phyloP scores from a whole-genome alignment of 2,888 invertebrate genomes.

The Sphecodes monilicornis region DNA sequence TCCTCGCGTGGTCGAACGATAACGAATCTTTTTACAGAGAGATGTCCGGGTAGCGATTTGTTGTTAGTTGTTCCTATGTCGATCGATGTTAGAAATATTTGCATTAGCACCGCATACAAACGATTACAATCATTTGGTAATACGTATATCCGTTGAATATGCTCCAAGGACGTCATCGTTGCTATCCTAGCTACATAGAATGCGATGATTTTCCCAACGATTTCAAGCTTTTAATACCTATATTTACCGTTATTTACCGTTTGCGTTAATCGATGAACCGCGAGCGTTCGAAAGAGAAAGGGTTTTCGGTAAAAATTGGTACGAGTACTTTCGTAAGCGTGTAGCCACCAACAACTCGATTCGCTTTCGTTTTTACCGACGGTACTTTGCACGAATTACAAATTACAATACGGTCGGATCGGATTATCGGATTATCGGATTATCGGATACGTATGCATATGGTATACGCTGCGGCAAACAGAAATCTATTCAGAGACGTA shows the following conservation, averaged over 20 bases:
- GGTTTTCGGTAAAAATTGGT: not conserved
- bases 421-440: not conserved
- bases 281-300: slow-evolving; percentile 1
- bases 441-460: slow-evolving; percentile 1
- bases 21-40: slow-evolving; percentile 49
- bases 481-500: slow-evolving; percentile 48
- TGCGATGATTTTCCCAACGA: slow-evolving; percentile 27
- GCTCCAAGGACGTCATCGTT: slow-evolving; percentile 24
- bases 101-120: slow-evolving; percentile 33
- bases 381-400: not conserved
- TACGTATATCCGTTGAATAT: slow-evolving; percentile 31
- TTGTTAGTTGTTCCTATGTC: slow-evolving; percentile 39
- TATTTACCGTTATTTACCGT: not conserved
- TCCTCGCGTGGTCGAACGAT: slow-evolving; percentile 38
- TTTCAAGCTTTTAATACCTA: not conserved
- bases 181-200: slow-evolving; percentile 23
- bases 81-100: slow-evolving; percentile 33
- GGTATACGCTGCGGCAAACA: slow-evolving; percentile 13
- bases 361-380: not conserved
- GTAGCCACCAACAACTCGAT: not conserved
- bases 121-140: slow-evolving; percentile 56
- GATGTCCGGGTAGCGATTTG: slow-evolving; percentile 23
- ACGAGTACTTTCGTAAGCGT: slow-evolving; percentile 8
- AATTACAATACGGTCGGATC: not conserved
- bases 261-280: not conserved